phyloP scores from a whole-genome alignment of 2,113 vertebrate genomes.

The Opisthocomus hoazin region DNA sequence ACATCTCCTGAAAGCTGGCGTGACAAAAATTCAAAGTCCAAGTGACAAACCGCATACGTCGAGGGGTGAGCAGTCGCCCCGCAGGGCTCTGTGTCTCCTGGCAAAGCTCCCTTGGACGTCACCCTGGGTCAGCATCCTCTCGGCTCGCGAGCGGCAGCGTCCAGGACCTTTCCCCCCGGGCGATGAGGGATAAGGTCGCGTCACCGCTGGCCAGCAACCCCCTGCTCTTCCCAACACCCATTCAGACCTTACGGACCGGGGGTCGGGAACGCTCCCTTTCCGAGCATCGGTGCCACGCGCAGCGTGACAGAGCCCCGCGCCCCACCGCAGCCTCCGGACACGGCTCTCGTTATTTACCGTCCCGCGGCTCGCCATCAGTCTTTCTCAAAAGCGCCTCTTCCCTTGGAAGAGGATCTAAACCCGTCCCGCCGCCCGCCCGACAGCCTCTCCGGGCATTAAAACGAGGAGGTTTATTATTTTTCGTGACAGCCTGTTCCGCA shows the following conservation, averaged over 20 bases:
- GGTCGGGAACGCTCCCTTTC: not conserved
- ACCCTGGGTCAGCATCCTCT: not conserved
- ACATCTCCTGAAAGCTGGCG: not conserved
- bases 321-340: not conserved
- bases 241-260: fast-evolving
- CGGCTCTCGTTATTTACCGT: not conserved
- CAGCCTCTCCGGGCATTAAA: conserved; percentile 18
- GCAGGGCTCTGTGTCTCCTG: not conserved
- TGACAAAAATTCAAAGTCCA: not conserved
- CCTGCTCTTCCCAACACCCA: not conserved
- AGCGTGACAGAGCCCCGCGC: not conserved
- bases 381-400: not conserved
- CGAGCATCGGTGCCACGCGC: fast-evolving
- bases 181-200: not conserved
- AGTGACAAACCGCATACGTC: not conserved
- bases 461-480: conserved; percentile 43
- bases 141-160: not conserved
- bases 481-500: conserved; percentile 16
- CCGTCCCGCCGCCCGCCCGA: not conserved
- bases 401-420: conserved; percentile 32
- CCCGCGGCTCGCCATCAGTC: not conserved
- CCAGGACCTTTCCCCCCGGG: not conserved
- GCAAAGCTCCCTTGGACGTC: fast-evolving
- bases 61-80: not conserved
- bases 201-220: not conserved